These are phyloP conservation scores for Sorex maritimensis DNA, from an alignment of 2,797 vertebrate genomes.

Conservation along the genomic window DNA sequence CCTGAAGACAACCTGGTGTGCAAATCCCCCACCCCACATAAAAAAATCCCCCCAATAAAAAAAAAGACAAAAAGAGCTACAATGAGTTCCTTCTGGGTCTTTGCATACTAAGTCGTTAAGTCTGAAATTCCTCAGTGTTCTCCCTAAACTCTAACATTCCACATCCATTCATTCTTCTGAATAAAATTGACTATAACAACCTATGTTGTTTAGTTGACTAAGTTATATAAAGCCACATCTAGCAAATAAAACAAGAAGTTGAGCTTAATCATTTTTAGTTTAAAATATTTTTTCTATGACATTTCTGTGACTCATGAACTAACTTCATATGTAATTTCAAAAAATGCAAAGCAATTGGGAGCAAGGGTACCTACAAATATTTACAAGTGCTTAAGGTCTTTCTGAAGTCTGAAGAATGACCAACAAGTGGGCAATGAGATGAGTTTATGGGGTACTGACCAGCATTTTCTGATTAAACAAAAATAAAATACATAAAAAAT, in stretches of 20 bases:
- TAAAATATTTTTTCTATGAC: background rate
- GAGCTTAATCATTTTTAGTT: background rate
- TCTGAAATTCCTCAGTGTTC: background rate
- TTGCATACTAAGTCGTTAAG: background rate
- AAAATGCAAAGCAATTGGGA: background rate
- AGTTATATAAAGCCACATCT: background rate
- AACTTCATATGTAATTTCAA: background rate
- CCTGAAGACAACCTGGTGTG: no score
- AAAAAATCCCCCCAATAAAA: no score
- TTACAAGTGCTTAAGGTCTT: background rate
- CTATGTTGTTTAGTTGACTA: no score
- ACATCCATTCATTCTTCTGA: background rate
- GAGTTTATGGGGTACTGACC: background rate
- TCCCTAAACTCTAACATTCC: background rate
- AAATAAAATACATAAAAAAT: background rate
- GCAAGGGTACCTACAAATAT: background rate
- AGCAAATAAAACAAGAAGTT: background rate
- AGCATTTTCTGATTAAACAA: background rate
- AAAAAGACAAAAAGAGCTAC: background rate
- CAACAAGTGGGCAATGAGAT: accelerated
- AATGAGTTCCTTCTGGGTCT: background rate
- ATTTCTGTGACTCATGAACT: background rate
- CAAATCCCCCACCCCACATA: no score
- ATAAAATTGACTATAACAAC: background rate
- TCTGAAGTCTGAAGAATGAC: background rate